Conservation (phyloP, 2,113 vertebrate genomes). For the Regulus satrapa region DNA sequence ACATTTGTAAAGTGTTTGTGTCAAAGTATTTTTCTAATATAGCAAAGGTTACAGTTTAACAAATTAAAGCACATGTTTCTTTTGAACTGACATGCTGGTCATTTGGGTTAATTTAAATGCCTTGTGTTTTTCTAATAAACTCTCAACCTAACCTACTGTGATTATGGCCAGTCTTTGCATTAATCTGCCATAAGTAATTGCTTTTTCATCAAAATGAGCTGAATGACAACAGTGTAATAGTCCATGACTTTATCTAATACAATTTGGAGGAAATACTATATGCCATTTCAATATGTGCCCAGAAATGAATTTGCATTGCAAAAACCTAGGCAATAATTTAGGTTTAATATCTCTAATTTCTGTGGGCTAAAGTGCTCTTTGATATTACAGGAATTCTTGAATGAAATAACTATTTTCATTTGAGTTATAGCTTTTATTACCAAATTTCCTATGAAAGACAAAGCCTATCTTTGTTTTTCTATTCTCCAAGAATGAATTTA, state of each 20-base stretch:
- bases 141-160: slow-evolving; percentile 21
- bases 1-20: slow-evolving; percentile 81
- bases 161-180: slow-evolving; percentile 24
- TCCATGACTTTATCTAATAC: slow-evolving; percentile 1
- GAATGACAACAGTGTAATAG: slow-evolving; percentile 27
- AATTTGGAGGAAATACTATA: background rate
- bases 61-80: slow-evolving; percentile 77
- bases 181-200: slow-evolving; percentile 31
- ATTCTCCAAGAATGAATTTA: background rate
- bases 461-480: background rate
- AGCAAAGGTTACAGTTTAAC: slow-evolving; percentile 77
- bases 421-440: background rate
- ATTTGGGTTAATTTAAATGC: slow-evolving; percentile 71
- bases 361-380: background rate
- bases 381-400: background rate
- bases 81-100: slow-evolving; percentile 62
- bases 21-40: slow-evolving; percentile 79
- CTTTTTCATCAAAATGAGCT: slow-evolving; percentile 36
- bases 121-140: slow-evolving; percentile 58
- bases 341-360: background rate
- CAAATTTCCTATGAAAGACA: background rate
- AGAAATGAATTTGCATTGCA: background rate
- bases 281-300: background rate
- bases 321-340: background rate
- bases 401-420: background rate